Evolutionary conservation across 2,888 invertebrate genomes (phyloP), one percentile per base, ranked within the genome.

Genomic region (Philopedon plagiatum): DNA sequence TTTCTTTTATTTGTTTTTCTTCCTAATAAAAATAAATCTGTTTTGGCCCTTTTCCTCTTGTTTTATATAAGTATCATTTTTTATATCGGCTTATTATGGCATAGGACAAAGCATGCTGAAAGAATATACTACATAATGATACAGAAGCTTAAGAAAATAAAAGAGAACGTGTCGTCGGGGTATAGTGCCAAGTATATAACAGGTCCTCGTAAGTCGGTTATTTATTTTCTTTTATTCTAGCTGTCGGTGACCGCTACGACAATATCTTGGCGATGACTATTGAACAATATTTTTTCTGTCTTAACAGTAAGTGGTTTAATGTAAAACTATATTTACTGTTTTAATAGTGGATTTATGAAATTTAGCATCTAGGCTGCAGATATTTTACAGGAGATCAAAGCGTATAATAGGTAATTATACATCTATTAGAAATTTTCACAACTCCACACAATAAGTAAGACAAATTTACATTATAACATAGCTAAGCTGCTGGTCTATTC

Each of bases 21-120:
- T 15, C 4, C 9, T 58, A 66, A 58, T 58, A 32, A 66, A 66
- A 66, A 65, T 57, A 44, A 66, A 66, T 66, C 57, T 46, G 32
- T 23, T 41, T 46, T 15, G 32, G 57, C 26, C 18, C 29, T 13
- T 34, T 57, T 46, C 11, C 23, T 37, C 58, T 58, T 66, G 32
- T 58, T 32, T 41, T 65, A 57, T 39, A 57, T n/a, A 57, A 11
- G 26, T 18, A 23, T 15, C 44, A 58, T 66, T 66, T 66, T 58
- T 46, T 46, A 41, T 13, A 32, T 26, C 23, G 18, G 66, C 9
- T 66, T 66, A 66, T 66, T 44, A 56, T 34, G 11, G 46, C 29
- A 44, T 1, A n/a, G 21, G 23, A 44, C 65, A 57, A 57, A 56
- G 39, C 57, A 56, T 18, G 44, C 60, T 11, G 26, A 60, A 60